These are phyloP conservation scores for Sturnus vulgaris DNA, from an alignment of 2,113 vertebrate genomes.

Conservation along the genomic window DNA sequence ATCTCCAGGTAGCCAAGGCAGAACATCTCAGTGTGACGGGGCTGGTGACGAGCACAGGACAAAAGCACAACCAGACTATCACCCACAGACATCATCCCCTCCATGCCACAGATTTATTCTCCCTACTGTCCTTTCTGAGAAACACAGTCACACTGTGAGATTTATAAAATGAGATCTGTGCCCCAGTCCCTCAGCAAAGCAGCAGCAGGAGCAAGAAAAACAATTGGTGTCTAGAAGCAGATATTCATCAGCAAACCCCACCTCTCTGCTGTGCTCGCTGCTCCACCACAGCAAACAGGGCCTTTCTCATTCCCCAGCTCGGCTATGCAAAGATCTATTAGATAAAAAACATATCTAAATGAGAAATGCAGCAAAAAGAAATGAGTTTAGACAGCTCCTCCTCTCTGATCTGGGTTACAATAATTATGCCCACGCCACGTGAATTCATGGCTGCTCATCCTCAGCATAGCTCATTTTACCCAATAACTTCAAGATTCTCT, in stretches of 20 bases:
- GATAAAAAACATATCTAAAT: constrained; percentile 43
- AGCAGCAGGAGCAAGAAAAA: constrained; percentile 20
- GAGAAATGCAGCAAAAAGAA: constrained; percentile 30
- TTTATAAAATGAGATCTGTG: not conserved
- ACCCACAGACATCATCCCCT: not conserved
- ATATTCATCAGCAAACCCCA: not conserved
- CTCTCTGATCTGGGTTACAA: not conserved
- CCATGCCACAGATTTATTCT: not conserved
- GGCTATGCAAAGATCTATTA: not conserved
- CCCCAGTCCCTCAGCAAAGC: not conserved
- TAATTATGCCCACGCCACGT: not conserved
- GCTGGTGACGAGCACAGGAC: not conserved
- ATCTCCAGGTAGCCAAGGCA: not conserved
- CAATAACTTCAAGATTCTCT: not conserved
- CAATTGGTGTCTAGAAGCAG: not conserved
- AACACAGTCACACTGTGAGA: not conserved
- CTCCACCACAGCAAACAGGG: constrained; percentile 2
- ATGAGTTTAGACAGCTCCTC: constrained; percentile 25
- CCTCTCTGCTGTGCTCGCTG: not conserved
- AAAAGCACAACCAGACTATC: not conserved
- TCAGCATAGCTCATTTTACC: not conserved
- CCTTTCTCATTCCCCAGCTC: not conserved
- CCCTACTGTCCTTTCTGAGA: not conserved
- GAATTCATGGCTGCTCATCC: not conserved
- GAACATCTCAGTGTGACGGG: not conserved